Evolutionary conservation across 2,888 invertebrate species (phyloP).

Genomic region (Cryptocephalus primarius): DNA sequence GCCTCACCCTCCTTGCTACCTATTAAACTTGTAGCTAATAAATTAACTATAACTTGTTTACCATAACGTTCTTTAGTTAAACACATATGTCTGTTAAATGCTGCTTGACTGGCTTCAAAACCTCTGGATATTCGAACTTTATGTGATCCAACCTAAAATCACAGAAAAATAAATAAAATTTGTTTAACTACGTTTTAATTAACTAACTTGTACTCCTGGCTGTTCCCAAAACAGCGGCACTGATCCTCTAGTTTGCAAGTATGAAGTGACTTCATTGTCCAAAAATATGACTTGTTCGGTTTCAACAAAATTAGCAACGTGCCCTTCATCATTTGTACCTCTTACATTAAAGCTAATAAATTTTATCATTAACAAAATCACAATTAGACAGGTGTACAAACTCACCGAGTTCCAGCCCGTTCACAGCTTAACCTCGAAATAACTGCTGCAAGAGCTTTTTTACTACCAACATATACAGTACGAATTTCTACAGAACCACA

Average conservation of each 20-base stretch:
- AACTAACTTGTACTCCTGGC: slow-evolving; percentile 75
- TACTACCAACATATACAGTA: slow-evolving; percentile 94
- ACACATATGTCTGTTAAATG: slow-evolving; percentile 83
- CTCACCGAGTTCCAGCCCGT: slow-evolving; percentile 82
- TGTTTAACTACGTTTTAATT: neutral
- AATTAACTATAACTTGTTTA: slow-evolving; percentile 81
- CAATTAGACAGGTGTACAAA: slow-evolving; percentile 2
- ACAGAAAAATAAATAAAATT: slow-evolving; percentile 3
- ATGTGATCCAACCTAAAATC: slow-evolving; percentile 79
- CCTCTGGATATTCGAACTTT: slow-evolving; percentile 95
- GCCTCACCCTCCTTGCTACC: slow-evolving; percentile 97
- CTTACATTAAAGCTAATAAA: slow-evolving; percentile 78
- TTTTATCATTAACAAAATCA: slow-evolving; percentile 1
- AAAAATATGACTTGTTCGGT: slow-evolving; percentile 94
- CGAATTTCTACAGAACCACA: slow-evolving; percentile 96
- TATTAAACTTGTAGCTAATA: slow-evolving; percentile 80
- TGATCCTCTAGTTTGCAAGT: slow-evolving; percentile 88
- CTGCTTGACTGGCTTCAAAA: slow-evolving; percentile 86
- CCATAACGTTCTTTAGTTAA: slow-evolving; percentile 85
- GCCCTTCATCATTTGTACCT: slow-evolving; percentile 98
- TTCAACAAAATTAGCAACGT: slow-evolving; percentile 99
- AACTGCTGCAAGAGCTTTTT: slow-evolving; percentile 89
- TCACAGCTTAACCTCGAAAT: slow-evolving; percentile 95
- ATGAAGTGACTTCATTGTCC: slow-evolving; percentile 83
- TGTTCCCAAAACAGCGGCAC: slow-evolving; percentile 99